phyloP scores from a whole-genome alignment of 2,888 invertebrate species.

The Onchidella celtica region DNA sequence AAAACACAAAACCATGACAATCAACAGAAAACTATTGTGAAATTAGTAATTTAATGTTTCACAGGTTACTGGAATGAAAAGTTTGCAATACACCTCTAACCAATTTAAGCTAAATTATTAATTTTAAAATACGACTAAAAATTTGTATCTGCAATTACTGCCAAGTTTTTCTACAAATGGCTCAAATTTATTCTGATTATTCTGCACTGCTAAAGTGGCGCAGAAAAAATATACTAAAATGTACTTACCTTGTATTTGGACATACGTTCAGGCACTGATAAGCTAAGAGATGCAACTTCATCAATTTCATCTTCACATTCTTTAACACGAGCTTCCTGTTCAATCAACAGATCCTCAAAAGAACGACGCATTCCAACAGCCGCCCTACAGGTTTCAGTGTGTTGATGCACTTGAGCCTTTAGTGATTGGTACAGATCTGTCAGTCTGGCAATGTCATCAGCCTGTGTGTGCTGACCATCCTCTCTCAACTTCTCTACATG shows the following conservation, averaged over 20 bases:
- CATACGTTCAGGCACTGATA: constrained; percentile 67
- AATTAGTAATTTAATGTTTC: too few species aligned
- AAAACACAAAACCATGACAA: too few species aligned
- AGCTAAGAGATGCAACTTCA: constrained; percentile 60
- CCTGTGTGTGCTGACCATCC: constrained; percentile 82
- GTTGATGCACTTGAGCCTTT: constrained; percentile 83
- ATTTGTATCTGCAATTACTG: too few species aligned
- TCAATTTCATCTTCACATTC: constrained; percentile 66
- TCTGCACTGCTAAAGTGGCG: too few species aligned
- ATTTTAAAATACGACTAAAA: too few species aligned
- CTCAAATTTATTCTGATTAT: too few species aligned
- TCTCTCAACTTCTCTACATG: constrained; percentile 85
- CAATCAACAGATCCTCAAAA: constrained; percentile 63
- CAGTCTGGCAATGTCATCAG: constrained; percentile 89
- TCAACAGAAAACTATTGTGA: too few species aligned
- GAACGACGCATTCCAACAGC: constrained; percentile 59
- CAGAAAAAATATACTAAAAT: too few species aligned
- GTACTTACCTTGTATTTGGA: constrained; percentile 70
- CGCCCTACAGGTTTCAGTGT: constrained; percentile 61
- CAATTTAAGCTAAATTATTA: too few species aligned
- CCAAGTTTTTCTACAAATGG: too few species aligned
- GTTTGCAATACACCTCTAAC: too few species aligned
- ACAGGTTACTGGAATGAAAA: too few species aligned
- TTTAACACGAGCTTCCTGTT: constrained; percentile 57
- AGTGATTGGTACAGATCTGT: constrained; percentile 91